Evolutionary conservation across 2,888 invertebrate species (phyloP).

Genomic region (Patella pellucida): DNA sequence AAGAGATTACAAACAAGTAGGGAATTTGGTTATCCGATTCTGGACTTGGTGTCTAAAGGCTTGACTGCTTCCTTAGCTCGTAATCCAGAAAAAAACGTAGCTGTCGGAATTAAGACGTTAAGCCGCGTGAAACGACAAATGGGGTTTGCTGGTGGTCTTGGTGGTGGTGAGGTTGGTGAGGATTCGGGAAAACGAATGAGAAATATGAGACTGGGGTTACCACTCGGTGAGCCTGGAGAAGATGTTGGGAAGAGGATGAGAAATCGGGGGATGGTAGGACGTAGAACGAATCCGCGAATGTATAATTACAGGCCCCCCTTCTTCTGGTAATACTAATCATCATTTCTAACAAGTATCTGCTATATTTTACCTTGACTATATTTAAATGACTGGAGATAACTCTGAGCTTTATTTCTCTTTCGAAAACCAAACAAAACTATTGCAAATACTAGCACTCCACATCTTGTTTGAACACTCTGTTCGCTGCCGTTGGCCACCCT

Average conservation of each 20-base stretch:
- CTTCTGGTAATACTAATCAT: too few relatives aligned
- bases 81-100: neutral
- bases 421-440: too few relatives aligned
- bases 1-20: neutral
- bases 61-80: neutral
- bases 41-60: neutral
- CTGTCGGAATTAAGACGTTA: neutral
- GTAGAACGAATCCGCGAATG: too few relatives aligned
- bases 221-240: neutral
- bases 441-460: too few relatives aligned
- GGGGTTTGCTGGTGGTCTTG: neutral
- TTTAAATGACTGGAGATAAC: too few relatives aligned
- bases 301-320: too few relatives aligned
- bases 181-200: neutral
- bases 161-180: neutral
- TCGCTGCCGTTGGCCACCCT: too few relatives aligned
- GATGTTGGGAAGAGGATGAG: slow-evolving; percentile 1
- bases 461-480: too few relatives aligned
- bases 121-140: neutral
- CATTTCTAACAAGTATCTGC: too few relatives aligned
- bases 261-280: neutral
- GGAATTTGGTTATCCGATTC: neutral
- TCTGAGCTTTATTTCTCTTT: too few relatives aligned
- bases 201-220: neutral
- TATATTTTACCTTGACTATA: too few relatives aligned